These are phyloP conservation scores for Eonycteris spelaea DNA, from an alignment of 2,113 vertebrate genomes.

Conservation along the genomic window DNA sequence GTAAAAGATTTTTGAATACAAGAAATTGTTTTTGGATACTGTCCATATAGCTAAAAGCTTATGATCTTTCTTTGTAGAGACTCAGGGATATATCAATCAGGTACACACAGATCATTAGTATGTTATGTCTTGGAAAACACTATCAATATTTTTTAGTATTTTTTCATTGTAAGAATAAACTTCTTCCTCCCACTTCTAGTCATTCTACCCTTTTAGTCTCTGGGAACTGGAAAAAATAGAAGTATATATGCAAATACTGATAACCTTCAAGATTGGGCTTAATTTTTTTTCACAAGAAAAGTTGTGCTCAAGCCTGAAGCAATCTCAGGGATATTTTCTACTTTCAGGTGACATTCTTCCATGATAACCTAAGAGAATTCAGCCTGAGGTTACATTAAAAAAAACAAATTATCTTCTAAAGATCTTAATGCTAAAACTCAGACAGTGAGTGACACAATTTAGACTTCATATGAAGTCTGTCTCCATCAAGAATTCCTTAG, in stretches of 20 bases:
- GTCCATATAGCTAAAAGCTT: background rate
- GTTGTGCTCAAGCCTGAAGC: background rate
- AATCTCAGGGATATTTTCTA: constrained; percentile 5
- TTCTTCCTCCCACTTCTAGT: background rate
- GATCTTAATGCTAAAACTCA: constrained; percentile 43
- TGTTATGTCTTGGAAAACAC: background rate
- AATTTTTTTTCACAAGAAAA: constrained; percentile 41
- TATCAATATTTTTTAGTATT: background rate
- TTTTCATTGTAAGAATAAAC: background rate
- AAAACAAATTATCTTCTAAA: constrained; percentile 60
- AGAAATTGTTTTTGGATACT: background rate
- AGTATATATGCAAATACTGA: background rate
- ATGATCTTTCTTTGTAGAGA: background rate
- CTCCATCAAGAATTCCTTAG: constrained; percentile 56
- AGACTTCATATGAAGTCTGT: constrained; percentile 47
- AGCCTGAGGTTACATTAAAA: constrained; percentile 1
- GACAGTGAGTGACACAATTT: constrained; percentile 47
- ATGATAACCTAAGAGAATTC: constrained; percentile 10
- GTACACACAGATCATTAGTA: background rate
- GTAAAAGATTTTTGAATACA: background rate
- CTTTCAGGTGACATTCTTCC: constrained; percentile 16
- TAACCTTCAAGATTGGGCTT: background rate
- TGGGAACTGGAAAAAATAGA: background rate
- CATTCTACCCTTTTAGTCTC: background rate
- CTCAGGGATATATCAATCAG: background rate